Base-by-base conservation (phyloP, 1,140 invertebrate genomes). In the Anastrepha ludens region DNA sequence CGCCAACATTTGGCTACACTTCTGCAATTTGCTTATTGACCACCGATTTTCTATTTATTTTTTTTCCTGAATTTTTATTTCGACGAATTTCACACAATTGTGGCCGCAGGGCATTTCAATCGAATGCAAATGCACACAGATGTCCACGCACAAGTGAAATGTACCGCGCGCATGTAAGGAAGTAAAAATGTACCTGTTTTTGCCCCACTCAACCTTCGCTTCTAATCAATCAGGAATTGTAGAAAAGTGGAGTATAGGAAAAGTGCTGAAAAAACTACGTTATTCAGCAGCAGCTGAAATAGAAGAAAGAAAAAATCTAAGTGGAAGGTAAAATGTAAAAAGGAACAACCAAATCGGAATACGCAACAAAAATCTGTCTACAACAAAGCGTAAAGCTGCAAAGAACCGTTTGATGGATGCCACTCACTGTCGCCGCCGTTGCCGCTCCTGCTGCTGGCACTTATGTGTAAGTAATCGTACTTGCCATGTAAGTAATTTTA, bases 211-310 rank as follows among this genome's bases (percentile, higher is more conserved):
- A 81, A 81, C 86, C 65, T 67, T 55, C 64, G 65, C 62, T 62
- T 87, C 86, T 87, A 87, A 87, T 87, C 86, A 87, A 87, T 87
- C 86, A 87, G 64, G n/a, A 41, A 15, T 17, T 7, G 17, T 11
- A 29, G 50, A 44, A 87, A 58, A 64, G 41, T 20, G 67, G 44
- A 87, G 17, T 62, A 86, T 81, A 41, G 81, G 29, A 47, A 55
- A 58, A 81, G 47, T 81, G 55, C 50, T 81, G 74, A 86, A 29
- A 29, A 29, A 29, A 29, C 29, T 29, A 29, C 29, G 29, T 29
- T 29, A 29, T 29, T 0, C 29, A 86, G 86, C 39, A 44, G 4
- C 29, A 47, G 39, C 13, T 9, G n/a, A 87, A 70, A 8, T 15
- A n/a, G 81, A 7, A 74, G 15, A 4, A 4, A 20, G 41, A 74